Evolutionary conservation across 2,888 invertebrate species (phyloP).

Genomic region (Cheilosia vernalis): DNA sequence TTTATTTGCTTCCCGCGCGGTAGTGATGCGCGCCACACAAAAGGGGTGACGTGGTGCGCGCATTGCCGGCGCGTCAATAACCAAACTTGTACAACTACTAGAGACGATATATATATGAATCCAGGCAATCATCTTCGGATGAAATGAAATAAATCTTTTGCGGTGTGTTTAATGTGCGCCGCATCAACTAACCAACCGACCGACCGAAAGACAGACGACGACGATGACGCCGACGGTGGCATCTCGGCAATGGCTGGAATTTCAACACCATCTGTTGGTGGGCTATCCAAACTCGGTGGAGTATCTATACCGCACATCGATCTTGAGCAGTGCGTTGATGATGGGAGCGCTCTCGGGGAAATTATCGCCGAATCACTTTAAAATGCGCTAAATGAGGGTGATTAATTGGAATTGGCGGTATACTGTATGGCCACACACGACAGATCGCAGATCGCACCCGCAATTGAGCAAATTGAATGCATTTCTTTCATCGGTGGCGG

Average conservation of each 20-base stretch:
- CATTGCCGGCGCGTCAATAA: slow-evolving; percentile 62
- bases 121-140: slow-evolving; percentile 65
- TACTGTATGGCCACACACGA: slow-evolving; percentile 63
- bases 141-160: slow-evolving; percentile 74
- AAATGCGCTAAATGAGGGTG: slow-evolving; percentile 64
- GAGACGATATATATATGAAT: slow-evolving; percentile 19
- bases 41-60: slow-evolving; percentile 31
- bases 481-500: slow-evolving; percentile 28
- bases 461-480: slow-evolving; percentile 71
- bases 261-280: slow-evolving; percentile 71
- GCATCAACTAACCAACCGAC: slow-evolving; percentile 8
- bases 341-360: slow-evolving; percentile 17
- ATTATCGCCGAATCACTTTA: slow-evolving; percentile 69
- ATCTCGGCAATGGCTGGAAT: slow-evolving; percentile 69
- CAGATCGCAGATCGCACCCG: slow-evolving; percentile 58
- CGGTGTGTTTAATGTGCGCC: slow-evolving; percentile 69
- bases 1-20: slow-evolving; percentile 63
- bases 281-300: slow-evolving; percentile 24
- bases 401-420: slow-evolving; percentile 69
- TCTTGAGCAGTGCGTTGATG: slow-evolving; percentile 7
- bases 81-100: slow-evolving; percentile 41
- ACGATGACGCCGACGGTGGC: slow-evolving; percentile 9
- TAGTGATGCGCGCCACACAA: slow-evolving; percentile 21
- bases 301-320: not conserved
- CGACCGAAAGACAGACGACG: not conserved